Conservation (phyloP, 2,888 invertebrate species). For the Sminthurinus aureus region DNA sequence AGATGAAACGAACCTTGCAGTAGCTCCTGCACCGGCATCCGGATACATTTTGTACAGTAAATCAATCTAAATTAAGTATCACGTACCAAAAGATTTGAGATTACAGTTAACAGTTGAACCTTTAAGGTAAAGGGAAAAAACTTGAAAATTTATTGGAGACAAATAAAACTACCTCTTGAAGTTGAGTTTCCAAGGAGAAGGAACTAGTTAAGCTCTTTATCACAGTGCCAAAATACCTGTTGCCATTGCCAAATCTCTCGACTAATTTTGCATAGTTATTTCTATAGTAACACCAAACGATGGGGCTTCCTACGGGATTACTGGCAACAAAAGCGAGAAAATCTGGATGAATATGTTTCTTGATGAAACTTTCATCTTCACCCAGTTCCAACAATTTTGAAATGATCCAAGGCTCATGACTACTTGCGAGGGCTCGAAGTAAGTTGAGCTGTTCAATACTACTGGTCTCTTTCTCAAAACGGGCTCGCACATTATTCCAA, state of each 20-base stretch:
- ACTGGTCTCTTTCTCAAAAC: conserved; percentile 76
- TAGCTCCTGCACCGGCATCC: conserved; percentile 84
- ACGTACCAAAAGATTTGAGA: too few relatives aligned
- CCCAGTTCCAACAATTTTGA: conserved; percentile 76
- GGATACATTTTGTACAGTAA: conserved; percentile 80
- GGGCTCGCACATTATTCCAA: conserved; percentile 79
- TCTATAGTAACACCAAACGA: conserved; percentile 87
- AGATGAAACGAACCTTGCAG: conserved; percentile 66
- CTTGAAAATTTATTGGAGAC: not conserved
- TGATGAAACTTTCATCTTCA: conserved; percentile 77
- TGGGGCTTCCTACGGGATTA: conserved; percentile 76
- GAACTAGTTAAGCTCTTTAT: conserved; percentile 74
- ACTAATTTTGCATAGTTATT: conserved; percentile 79
- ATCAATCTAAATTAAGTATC: conserved; percentile 70
- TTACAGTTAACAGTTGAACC: too few relatives aligned
- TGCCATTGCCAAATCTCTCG: conserved; percentile 80
- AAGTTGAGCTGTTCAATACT: conserved; percentile 81
- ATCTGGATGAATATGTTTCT: conserved; percentile 83
- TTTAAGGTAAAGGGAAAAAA: not conserved
- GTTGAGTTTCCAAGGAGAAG: conserved; percentile 74
- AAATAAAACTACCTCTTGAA: conserved; percentile 73
- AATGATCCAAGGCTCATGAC: conserved; percentile 70
- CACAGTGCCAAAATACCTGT: conserved; percentile 79
- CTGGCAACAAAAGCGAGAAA: conserved; percentile 73
- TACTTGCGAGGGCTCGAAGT: conserved; percentile 74